Conservation (phyloP, 2,888 invertebrate genomes). For the Orthonevra nobilis region DNA sequence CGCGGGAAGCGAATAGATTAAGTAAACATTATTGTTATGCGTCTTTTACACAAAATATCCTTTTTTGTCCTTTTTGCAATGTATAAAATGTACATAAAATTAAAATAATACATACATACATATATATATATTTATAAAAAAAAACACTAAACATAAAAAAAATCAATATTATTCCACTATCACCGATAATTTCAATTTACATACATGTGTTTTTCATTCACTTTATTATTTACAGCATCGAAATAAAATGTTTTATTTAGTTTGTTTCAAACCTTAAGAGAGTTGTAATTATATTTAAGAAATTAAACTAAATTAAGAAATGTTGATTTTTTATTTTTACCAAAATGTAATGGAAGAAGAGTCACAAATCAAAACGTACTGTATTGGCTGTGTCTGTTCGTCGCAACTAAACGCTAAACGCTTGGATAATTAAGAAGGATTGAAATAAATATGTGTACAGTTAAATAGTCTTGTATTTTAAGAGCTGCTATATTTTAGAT, state of each 20-base stretch:
- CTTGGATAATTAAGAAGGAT: no score
- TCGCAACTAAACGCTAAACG: no score
- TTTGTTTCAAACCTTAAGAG: conserved; percentile 24
- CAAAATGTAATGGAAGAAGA: no score
- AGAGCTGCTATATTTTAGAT: no score
- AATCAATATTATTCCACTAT: conserved; percentile 68
- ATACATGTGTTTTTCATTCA: conserved; percentile 17
- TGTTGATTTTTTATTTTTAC: conserved; percentile 7
- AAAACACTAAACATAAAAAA: conserved; percentile 51
- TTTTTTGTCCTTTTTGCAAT: conserved; percentile 16
- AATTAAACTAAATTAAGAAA: conserved; percentile 30
- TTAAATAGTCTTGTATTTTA: no score
- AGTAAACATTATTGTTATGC: conserved; percentile 59
- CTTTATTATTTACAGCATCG: conserved; percentile 56
- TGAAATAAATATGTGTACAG: no score
- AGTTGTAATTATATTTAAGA: conserved; percentile 6
- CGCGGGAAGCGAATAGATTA: conserved; percentile 29
- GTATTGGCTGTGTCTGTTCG: no score
- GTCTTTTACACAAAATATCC: conserved; percentile 41
- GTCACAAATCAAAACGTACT: no score
- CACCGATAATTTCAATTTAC: conserved; percentile 67
- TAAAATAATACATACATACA: conserved; percentile 39
- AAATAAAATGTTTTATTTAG: conserved; percentile 5
- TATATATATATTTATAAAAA: conserved; percentile 17
- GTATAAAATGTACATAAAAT: conserved; percentile 58